Evolutionary conservation across 2,888 invertebrate species (phyloP).

Genomic region (Sturmia bella): DNA sequence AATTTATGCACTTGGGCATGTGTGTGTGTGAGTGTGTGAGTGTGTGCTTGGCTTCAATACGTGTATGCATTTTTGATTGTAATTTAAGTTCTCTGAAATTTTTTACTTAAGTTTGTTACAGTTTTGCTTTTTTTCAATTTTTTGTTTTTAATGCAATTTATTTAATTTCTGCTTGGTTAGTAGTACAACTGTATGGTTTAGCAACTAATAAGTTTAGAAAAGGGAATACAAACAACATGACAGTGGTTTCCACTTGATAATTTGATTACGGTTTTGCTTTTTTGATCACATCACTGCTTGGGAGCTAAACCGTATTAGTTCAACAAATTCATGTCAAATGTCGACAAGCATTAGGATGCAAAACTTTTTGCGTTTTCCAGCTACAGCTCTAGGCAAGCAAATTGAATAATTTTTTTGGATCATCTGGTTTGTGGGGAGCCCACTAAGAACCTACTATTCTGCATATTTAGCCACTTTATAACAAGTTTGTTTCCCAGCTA

Average conservation of each 20-base stretch:
- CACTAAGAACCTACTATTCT: too few species aligned
- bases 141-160: slow-evolving; percentile 53
- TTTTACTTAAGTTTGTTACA: slow-evolving; percentile 38
- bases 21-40: background rate
- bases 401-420: too few species aligned
- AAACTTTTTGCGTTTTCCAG: too few species aligned
- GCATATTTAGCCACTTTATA: too few species aligned
- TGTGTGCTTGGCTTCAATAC: background rate
- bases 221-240: background rate
- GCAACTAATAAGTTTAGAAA: slow-evolving; percentile 49
- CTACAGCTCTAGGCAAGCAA: too few species aligned
- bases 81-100: slow-evolving; percentile 53
- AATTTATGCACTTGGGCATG: slow-evolving; percentile 26
- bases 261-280: too few species aligned
- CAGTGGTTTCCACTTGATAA: background rate
- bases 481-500: too few species aligned
- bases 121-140: background rate
- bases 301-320: too few species aligned
- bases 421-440: too few species aligned
- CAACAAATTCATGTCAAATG: too few species aligned
- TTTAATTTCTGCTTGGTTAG: slow-evolving; percentile 65
- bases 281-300: too few species aligned
- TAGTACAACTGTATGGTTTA: slow-evolving; percentile 48
- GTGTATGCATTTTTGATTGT: slow-evolving; percentile 23
- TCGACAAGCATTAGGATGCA: too few species aligned